Percentiles rank a stretch among this genome's conserved stretches.
phyloP scores from a whole-genome alignment of 2,113 vertebrate species.

The Psittacula cyanocephala region DNA sequence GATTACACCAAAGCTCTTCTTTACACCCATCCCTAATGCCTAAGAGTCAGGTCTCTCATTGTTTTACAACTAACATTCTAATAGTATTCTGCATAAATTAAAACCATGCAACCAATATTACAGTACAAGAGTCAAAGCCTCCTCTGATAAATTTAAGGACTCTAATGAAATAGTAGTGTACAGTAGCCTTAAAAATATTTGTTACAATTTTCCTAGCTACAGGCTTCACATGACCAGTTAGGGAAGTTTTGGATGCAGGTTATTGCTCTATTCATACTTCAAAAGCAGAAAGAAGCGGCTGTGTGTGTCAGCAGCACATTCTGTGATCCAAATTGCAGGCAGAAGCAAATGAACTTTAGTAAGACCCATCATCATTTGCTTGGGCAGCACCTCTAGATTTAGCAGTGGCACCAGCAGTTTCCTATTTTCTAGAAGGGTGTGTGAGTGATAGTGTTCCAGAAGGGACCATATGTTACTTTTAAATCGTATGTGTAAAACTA shows the following conservation, averaged over 20 bases:
- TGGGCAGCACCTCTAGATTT: not conserved
- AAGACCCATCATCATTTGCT: not conserved
- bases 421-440: not conserved
- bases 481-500: not conserved
- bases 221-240: not conserved
- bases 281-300: not conserved
- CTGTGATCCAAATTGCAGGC: not conserved
- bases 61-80: not conserved
- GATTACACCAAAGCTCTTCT: constrained; percentile 43
- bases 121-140: not conserved
- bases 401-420: not conserved
- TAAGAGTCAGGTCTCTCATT: not conserved
- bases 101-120: not conserved
- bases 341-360: not conserved
- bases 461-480: not conserved
- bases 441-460: not conserved
- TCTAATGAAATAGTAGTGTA: not conserved
- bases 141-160: not conserved
- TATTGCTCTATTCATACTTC: not conserved
- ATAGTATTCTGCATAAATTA: not conserved
- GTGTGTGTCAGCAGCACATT: not conserved
- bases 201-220: not conserved
- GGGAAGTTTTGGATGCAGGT: not conserved
- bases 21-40: not conserved
- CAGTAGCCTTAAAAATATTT: not conserved